Conservation (phyloP, 2,888 invertebrate species). For the Punctoribates punctum region DNA sequence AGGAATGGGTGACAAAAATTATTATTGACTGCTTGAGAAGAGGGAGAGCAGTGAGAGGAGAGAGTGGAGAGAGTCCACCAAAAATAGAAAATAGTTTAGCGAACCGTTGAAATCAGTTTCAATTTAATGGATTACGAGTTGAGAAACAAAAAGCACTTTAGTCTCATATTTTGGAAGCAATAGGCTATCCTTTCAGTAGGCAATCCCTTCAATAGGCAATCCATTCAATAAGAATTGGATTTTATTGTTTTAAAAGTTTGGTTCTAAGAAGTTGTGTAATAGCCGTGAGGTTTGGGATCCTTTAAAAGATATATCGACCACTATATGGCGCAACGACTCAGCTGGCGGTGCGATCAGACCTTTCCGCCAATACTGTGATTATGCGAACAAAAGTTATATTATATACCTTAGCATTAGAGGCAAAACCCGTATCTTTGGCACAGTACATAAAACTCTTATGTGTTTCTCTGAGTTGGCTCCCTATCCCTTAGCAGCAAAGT, state of each 20-base stretch:
- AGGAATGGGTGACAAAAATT: neutral
- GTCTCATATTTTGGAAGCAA: no score
- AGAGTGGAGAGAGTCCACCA: neutral
- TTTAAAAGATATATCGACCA: neutral
- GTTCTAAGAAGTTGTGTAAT: neutral
- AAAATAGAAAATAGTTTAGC: neutral
- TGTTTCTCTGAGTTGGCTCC: no score
- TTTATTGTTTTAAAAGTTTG: no score
- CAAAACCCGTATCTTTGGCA: no score
- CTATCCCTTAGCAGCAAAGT: no score
- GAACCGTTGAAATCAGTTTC: neutral
- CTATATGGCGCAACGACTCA: neutral
- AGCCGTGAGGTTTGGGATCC: neutral
- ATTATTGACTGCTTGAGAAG: neutral
- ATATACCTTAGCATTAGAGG: neutral
- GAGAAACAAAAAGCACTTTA: neutral
- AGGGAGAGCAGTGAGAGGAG: neutral
- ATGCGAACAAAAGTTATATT: neutral
- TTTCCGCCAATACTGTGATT: neutral
- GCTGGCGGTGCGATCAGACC: neutral
- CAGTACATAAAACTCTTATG: no score
- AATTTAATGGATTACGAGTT: neutral
- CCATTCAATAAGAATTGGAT: no score
- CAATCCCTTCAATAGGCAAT: no score
- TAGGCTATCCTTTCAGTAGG: no score